Conservation (phyloP, 2,888 invertebrate species). For the Lepidocyrtoides sp. region DNA sequence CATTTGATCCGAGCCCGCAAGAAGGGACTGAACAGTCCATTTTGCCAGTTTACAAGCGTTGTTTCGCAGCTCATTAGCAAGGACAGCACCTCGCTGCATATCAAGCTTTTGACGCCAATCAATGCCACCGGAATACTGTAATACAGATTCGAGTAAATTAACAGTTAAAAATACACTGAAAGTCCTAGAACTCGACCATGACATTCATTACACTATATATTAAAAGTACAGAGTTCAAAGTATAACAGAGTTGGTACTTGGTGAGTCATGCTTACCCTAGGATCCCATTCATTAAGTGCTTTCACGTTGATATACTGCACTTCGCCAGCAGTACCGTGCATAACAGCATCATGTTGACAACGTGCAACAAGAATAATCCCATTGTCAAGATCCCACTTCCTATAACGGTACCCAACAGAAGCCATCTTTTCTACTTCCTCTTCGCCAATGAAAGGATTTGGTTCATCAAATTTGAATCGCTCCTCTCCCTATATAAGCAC, state of each 20-base stretch:
- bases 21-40: conserved; percentile 98
- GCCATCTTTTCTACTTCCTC: conserved; percentile 97
- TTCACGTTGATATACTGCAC: conserved; percentile 97
- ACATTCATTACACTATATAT: no score
- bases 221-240: no score
- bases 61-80: conserved; percentile 99
- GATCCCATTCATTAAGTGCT: conserved; percentile 99
- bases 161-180: no score
- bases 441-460: conserved; percentile 97
- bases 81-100: conserved; percentile 98
- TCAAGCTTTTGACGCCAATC: conserved; percentile 99
- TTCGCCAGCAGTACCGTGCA: conserved; percentile 95
- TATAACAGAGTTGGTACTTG: no score
- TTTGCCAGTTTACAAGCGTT: conserved; percentile 99
- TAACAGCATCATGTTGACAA: conserved; percentile 98
- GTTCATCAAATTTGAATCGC: conserved; percentile 95
- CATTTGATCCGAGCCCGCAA: conserved; percentile 98
- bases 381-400: conserved; percentile 98
- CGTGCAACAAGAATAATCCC: conserved; percentile 96
- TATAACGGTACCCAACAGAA: conserved; percentile 98
- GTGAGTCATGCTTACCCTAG: conserved; percentile 91
- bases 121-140: conserved; percentile 94
- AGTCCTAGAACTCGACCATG: no score
- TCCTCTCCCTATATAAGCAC: conserved; percentile 95
- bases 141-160: no score